Conservation (phyloP, 2,888 invertebrate genomes). For the Eupithecia subumbrata region DNA sequence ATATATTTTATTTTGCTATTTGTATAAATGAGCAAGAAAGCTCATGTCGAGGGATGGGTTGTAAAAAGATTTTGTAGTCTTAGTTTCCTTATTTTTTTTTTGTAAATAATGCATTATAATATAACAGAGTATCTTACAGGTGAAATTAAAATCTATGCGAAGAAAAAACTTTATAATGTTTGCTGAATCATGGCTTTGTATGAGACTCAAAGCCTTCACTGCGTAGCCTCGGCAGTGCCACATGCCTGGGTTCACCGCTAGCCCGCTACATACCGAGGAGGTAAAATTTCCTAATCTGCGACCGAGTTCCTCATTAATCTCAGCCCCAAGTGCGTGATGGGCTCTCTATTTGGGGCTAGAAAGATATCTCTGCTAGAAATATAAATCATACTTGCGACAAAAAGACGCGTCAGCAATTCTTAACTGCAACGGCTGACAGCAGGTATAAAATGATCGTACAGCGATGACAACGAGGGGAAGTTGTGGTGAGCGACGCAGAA, state of each 20-base stretch:
- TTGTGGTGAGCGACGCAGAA: conserved; percentile 54
- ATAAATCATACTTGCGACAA: conserved; percentile 11
- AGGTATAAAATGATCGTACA: conserved; percentile 53
- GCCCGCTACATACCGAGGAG: background rate
- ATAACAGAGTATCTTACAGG: too few relatives aligned
- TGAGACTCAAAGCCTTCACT: background rate
- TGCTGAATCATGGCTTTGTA: background rate
- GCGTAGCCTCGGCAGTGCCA: background rate
- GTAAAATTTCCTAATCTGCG: background rate
- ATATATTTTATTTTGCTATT: too few relatives aligned
- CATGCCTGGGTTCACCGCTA: background rate
- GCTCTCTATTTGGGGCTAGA: background rate
- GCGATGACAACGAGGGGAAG: conserved; percentile 50
- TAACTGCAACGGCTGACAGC: conserved; percentile 46
- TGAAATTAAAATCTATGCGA: background rate
- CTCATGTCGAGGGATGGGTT: background rate
- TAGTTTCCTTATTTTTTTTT: background rate
- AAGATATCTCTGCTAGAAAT: background rate
- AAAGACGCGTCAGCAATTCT: conserved; percentile 9
- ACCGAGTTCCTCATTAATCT: background rate
- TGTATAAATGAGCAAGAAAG: background rate
- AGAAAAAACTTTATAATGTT: too few relatives aligned
- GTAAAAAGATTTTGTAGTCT: background rate
- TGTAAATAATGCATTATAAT: background rate
- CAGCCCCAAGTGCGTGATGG: background rate